phyloP scores from a whole-genome alignment of 2,797 vertebrate genomes.

The Synaphobranchus kaupii region DNA sequence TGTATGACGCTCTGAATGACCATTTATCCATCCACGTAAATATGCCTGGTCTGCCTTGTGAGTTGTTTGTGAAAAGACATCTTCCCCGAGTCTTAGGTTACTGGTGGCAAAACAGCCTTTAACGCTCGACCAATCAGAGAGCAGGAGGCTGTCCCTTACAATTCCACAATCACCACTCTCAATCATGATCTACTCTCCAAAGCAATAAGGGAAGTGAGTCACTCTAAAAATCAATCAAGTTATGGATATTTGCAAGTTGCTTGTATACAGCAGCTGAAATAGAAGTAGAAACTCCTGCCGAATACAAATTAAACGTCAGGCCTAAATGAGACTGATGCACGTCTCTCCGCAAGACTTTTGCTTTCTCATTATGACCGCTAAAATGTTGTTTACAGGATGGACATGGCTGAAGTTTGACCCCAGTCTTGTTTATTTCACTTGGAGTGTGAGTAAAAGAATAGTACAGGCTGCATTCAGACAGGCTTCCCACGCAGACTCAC shows the following conservation, averaged over 20 bases:
- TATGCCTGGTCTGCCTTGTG: neutral
- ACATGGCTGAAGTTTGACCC: neutral
- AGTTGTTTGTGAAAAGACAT: neutral
- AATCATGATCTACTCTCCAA: neutral
- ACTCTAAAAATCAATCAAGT: neutral
- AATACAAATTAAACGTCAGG: neutral
- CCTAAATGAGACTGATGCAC: neutral
- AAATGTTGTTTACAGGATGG: neutral
- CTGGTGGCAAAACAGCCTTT: neutral
- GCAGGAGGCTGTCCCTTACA: neutral
- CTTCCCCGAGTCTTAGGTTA: neutral
- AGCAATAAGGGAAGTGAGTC: neutral
- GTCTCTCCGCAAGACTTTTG: neutral
- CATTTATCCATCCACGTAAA: no score
- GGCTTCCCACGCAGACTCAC: neutral
- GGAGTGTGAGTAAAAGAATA: neutral
- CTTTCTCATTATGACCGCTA: neutral
- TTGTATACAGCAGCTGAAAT: neutral
- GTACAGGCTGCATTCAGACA: neutral
- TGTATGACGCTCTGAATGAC: no score
- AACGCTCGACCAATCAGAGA: neutral
- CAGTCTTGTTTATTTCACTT: neutral
- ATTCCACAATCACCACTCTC: neutral
- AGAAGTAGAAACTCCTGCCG: neutral
- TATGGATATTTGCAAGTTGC: neutral